Base-by-base conservation (phyloP, 2,113 vertebrate species). In the Egretta garzetta region DNA sequence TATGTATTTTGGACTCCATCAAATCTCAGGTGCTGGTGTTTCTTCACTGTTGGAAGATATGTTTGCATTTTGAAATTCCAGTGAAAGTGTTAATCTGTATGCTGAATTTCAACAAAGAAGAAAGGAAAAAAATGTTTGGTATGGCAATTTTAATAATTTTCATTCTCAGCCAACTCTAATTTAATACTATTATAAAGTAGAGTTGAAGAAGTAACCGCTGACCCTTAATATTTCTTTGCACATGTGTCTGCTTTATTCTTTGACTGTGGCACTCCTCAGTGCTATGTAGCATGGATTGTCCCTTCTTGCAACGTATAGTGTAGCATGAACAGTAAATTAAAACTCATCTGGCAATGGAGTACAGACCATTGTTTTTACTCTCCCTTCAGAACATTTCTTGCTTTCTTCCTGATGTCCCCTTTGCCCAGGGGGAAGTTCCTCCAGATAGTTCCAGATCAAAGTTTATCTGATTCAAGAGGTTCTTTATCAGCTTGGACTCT, bases 231-330 rank as follows among this genome's bases (percentile, higher is more conserved):
- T 19, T 84, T 33, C 30, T 87, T 79, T 68, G 33, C 49, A 18
- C 24, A 28, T 0, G 1, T 35, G 9, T 4, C 19, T 87, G 53
- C 77, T 90, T 87, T 67, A 10, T 72, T 81, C 56, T 66, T 64
- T 80, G 53, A 24, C 60, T 55, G 33, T 68, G 55, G 22, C 39
- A 60, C 55, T 52, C 33, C 45, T 28, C 24, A 70, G 37, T 37
- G 55, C 76, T 53, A 2, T 22, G 12, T 14, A 33, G 9, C 17
- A 10, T 49, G 22, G 33, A 35, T 72, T 0, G 0, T 58, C 14
- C 19, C 33, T 83, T 80, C 27, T 75, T 19, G 12, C 66, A 68
- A 15, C 22, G 6, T 43, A 14, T 32, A 45, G 43, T 6, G 9
- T 14, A 71, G 24, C 28, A 55, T 32, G 14, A 23, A 8, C 9